Base-by-base conservation (phyloP, 2,888 invertebrate genomes). In the Cerceris ruficornis region DNA sequence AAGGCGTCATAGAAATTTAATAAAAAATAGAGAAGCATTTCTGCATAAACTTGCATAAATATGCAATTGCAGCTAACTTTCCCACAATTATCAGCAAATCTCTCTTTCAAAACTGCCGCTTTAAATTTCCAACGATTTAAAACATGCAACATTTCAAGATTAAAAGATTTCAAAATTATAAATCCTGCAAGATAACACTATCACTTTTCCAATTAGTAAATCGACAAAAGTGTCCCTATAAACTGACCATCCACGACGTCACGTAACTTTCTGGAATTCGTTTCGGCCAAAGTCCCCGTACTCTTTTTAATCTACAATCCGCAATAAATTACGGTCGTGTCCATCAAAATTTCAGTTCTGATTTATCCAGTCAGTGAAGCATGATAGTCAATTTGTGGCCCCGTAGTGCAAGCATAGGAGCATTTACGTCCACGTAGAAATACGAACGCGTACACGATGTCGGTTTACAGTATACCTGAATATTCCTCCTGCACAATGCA, bases 391-490 rank as follows among this genome's bases (percentile, higher is more conserved):
- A 69, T 69, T 69, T 64, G 70, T 50, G 55, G 66, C 62, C 68
- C 28, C 54, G 7, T 60, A 54, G 43, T n/a, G 59, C 46, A 15
- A 28, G 62, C 41, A 43, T 61, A 58, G 55, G 46, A 72, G 52
- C 66, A 17, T 61, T 50, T 54, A 71, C 71, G 66, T 66, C 55
- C 62, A 52, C 55, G 62, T 69, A 59, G 50, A 28, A 8, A 54
- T 28, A 46, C 49, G 70, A 43, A n/a, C 49, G 57, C 42, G 55
- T 49, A 49, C 65, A 15, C 77, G 80, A 81, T 69, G 80, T 79
- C 75, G 81, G 81, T 86, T 86, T 81, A 86, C 85, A 72, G 81
- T 75, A 80, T 69, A 76, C 81, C 75, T 64, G 81, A 71, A 73
- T 73, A 70, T 71, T 72, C 72, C 14, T 50, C n/a, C 50, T 58